phyloP scores from a whole-genome alignment of 2,113 vertebrate species.

The Heteronetta atricapilla region DNA sequence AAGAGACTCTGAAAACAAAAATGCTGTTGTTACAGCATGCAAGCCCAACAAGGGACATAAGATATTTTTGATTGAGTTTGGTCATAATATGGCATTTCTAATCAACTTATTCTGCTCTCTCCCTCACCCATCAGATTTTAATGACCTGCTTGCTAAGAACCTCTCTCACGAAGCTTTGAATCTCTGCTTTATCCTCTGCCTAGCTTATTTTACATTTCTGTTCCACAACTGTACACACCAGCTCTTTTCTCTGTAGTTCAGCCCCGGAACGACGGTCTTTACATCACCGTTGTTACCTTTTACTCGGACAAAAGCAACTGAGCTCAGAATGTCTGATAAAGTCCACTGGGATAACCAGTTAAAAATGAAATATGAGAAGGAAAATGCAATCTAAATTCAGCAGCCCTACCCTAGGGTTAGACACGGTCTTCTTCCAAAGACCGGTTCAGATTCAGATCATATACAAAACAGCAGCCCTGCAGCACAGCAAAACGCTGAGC shows the following conservation, averaged over 20 bases:
- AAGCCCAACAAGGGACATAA: background rate
- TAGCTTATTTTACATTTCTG: background rate
- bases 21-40: background rate
- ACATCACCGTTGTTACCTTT: background rate
- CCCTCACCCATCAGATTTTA: background rate
- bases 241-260: background rate
- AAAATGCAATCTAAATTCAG: background rate
- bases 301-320: background rate
- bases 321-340: background rate
- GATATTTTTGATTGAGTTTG: background rate
- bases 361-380: rapidly evolving
- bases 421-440: background rate
- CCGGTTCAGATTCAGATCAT: background rate
- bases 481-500: background rate
- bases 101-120: background rate
- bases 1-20: background rate
- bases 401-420: background rate
- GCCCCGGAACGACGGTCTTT: background rate
- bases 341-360: background rate
- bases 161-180: background rate
- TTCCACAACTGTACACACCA: background rate
- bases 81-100: background rate
- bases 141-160: background rate
- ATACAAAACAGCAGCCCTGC: background rate
- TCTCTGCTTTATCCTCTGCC: background rate